phyloP scores from a whole-genome alignment of 2,113 vertebrate species.

The Prinia subflava region DNA sequence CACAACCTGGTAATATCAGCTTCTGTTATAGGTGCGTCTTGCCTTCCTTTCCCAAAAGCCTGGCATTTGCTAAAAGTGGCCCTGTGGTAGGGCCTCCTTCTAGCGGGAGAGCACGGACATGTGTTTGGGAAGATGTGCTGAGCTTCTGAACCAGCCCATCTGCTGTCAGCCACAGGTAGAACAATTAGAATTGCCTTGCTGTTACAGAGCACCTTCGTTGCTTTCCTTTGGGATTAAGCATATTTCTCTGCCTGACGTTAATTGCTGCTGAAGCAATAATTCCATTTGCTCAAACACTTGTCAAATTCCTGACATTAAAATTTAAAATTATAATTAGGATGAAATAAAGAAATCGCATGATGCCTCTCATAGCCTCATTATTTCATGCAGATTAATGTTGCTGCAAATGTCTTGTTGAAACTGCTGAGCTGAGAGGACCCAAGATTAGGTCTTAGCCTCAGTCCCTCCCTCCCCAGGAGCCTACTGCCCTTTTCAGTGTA shows the following conservation, averaged over 20 bases:
- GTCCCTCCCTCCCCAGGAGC: not conserved
- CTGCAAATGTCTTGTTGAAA: not conserved
- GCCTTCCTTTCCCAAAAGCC: not conserved
- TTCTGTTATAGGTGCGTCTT: rapidly evolving
- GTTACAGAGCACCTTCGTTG: not conserved
- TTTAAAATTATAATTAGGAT: conserved; percentile 55
- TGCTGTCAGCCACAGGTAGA: not conserved
- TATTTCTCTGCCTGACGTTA: not conserved
- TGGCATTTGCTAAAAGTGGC: not conserved
- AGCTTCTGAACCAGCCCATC: not conserved
- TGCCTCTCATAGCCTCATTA: conserved; percentile 26
- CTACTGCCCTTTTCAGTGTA: not conserved
- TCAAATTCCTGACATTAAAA: conserved; percentile 41
- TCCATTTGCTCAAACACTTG: conserved; percentile 22
- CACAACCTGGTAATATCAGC: not conserved
- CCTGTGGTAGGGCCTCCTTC: not conserved
- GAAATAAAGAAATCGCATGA: conserved; percentile 16
- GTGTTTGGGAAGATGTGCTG: rapidly evolving
- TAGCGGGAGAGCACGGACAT: not conserved
- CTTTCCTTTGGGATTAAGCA: conserved; percentile 12
- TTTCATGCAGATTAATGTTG: conserved; percentile 46
- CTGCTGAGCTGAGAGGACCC: not conserved
- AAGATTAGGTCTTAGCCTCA: not conserved
- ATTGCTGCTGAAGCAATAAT: conserved; percentile 23
- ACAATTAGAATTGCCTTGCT: not conserved